Conservation (phyloP, 2,888 invertebrate genomes). For the Lacanobia oleracea region DNA sequence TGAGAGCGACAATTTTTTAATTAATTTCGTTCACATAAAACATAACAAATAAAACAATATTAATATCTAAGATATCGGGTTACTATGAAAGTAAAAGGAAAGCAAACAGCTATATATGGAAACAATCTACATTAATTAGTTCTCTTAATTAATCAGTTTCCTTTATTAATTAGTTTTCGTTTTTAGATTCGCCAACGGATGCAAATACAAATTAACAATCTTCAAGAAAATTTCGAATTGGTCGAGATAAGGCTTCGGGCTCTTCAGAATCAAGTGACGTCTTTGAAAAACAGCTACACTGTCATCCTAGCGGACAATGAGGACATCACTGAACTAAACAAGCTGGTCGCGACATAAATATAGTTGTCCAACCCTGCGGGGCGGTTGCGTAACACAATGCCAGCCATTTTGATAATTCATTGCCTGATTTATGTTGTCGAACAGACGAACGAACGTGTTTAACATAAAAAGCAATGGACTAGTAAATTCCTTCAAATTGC, state of each 20-base stretch:
- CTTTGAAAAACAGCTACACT: constrained; percentile 88
- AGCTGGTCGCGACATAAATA: constrained; percentile 47
- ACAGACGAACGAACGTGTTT: background rate
- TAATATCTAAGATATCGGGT: constrained; percentile 14
- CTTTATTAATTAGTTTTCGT: constrained; percentile 41
- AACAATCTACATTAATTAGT: constrained; percentile 27
- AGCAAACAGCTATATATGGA: constrained; percentile 13
- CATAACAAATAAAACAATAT: constrained; percentile 18
- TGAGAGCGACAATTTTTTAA: background rate
- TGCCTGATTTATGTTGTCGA: background rate
- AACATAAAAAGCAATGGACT: background rate
- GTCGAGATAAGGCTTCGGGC: constrained; percentile 92
- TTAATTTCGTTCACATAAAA: background rate
- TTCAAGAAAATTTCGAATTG: constrained; percentile 93
- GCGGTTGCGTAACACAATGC: constrained; percentile 2
- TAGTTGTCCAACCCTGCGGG: background rate
- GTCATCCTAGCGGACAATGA: constrained; percentile 76
- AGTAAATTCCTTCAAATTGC: background rate
- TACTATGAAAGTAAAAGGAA: constrained; percentile 34
- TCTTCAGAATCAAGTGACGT: constrained; percentile 92
- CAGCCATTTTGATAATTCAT: constrained; percentile 1
- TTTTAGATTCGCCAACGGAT: constrained; percentile 92
- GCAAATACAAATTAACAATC: constrained; percentile 92
- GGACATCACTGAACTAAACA: constrained; percentile 65
- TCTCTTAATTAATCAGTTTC: constrained; percentile 1